Percentiles rank a stretch among this genome's conserved stretches.
Conservation (phyloP, 2,113 vertebrate genomes). For the Mellivora capensis region DNA sequence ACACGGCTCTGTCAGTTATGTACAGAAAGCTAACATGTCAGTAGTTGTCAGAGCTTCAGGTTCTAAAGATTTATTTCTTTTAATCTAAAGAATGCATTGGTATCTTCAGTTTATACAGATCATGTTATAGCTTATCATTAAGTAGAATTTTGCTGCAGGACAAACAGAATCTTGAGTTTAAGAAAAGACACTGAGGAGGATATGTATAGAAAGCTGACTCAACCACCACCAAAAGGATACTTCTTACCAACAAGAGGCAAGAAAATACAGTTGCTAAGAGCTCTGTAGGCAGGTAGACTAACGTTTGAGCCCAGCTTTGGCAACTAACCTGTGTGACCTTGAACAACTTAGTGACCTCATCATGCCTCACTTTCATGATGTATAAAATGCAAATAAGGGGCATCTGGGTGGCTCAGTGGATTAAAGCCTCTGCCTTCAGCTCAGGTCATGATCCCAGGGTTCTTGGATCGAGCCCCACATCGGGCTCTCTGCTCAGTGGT, state of each 20-base stretch:
- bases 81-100: not conserved
- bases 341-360: not conserved
- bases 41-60: not conserved
- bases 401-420: too few species aligned
- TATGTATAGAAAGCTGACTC: not conserved
- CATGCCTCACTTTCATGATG: not conserved
- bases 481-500: too few species aligned
- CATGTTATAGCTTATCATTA: not conserved
- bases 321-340: not conserved
- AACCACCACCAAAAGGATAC: not conserved
- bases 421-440: too few species aligned
- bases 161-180: not conserved
- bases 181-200: not conserved
- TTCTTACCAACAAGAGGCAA: not conserved
- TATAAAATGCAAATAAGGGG: not conserved
- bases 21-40: not conserved
- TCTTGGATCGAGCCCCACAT: too few species aligned
- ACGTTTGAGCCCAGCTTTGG: not conserved
- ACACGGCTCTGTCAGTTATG: not conserved
- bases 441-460: too few species aligned
- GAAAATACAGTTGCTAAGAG: not conserved
- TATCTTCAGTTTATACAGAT: conserved; percentile 18
- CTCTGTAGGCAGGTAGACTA: not conserved
- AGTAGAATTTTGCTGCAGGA: not conserved
- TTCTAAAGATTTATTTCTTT: conserved; percentile 14